Evolutionary conservation across 2,797 vertebrate genomes (phyloP).

Genomic region (Diceros bicornis): DNA sequence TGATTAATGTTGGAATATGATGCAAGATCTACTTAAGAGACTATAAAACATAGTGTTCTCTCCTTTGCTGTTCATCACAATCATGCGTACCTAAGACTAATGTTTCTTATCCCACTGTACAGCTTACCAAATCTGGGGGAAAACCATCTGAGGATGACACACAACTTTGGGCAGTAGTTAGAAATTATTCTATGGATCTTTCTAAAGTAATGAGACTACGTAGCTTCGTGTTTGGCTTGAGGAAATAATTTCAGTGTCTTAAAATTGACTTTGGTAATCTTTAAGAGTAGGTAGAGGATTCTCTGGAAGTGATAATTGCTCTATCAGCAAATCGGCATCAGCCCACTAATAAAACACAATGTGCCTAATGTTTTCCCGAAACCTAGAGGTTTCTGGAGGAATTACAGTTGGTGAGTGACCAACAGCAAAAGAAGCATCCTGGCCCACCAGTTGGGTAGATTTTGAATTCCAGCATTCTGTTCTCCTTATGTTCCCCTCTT

Average conservation of each 20-base stretch:
- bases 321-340: background rate
- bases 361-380: background rate
- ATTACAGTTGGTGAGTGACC: background rate
- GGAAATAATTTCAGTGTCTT: background rate
- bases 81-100: fast-evolving
- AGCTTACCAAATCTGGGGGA: too few relatives aligned
- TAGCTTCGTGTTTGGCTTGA: background rate
- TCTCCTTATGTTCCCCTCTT: background rate
- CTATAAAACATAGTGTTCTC: fast-evolving
- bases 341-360: fast-evolving
- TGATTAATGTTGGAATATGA: fast-evolving
- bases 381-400: background rate
- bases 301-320: background rate
- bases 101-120: too few relatives aligned
- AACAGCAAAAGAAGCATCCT: fast-evolving
- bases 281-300: background rate
- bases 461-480: background rate
- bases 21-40: background rate
- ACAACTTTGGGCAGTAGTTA: too few relatives aligned
- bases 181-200: background rate
- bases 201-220: background rate
- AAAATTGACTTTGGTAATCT: background rate
- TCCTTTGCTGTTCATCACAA: too few relatives aligned
- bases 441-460: fast-evolving
- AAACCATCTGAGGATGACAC: too few relatives aligned